Evolutionary conservation across 2,888 invertebrate genomes (phyloP), one percentile per base, ranked within the genome.

Genomic region (Sceliomorpha sp.): DNA sequence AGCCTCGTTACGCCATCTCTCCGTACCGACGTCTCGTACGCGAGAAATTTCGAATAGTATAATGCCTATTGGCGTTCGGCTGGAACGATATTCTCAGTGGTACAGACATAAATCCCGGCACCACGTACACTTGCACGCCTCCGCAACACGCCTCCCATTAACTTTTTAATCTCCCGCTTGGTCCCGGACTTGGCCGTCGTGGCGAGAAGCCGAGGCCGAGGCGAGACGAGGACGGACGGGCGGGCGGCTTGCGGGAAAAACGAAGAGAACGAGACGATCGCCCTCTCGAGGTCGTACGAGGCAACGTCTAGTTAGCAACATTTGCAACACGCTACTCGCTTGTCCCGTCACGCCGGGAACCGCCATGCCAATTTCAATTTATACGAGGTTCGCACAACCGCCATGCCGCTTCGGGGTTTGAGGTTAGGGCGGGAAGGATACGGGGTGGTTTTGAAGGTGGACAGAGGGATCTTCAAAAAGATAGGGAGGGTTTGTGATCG

Each of bases 91-190:
- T 69, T 86, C 85, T 83, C 82, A 83, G 84, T 86, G 86, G 86
- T 83, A 84, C 86, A 78, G 85, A 84, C 87, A 88, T 88, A 88
- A 88, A 88, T 88, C 84, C 85, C 83, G 82, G 86, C 85, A 86
- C 84, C 87, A 83, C 84, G 85, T 85, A 86, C 84, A 82, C 85
- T 82, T 81, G 83, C 83, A 85, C 87, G 87, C 87, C 88, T 85
- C 86, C 86, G 80, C 83, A 84, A 79, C 82, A 85, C 87, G 87
- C 87, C 88, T 82, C 85, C 87, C 86, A 87, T 87, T 88, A 88
- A 87, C 87, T 87, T 87, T 88, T 87, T 87, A 87, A 87, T 87
- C 86, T 85, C 85, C 82, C 76, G 55, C 72, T 73, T 60, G 70
- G 74, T 64, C 66, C 71, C 60, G 66, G 73, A 72, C 76, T 73